Evolutionary conservation across 1,140 invertebrate species (phyloP), one percentile per base, ranked within the genome.

Genomic region (Caenorhabditis briggsae): DNA sequence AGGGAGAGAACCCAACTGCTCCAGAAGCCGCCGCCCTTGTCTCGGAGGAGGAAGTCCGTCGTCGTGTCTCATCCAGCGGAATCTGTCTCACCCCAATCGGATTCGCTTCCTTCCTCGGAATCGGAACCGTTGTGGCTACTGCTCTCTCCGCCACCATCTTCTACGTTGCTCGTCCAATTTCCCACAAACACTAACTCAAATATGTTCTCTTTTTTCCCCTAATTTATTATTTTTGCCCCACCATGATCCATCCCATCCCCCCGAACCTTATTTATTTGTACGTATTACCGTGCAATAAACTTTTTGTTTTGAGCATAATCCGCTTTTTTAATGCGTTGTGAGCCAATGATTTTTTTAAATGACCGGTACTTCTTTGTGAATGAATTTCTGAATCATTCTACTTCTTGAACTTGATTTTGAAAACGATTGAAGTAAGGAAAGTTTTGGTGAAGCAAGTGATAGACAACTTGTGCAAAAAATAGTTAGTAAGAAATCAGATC

Each of bases 51-150:
- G 48, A 82, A 8, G 83, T 70, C 43, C 84, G 58, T 70, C 65
- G 48, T 41, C 86, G 82, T 61, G 56, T 83, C 82, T 53, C 78
- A 55, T 25, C 25, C 64, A 84, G 86, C 43, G 90, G 90, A 82
- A 86, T 91, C 64, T 91, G 90, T 86, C 88, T 92, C 82, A 89
- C 89, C 20, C 85, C 88, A 20, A 89, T 92, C 33, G 91, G 91
- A 82, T 87, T 92, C 74, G 89, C 88, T 50, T 70, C 90, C 41
- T 91, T 91, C 88, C 78, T 91, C 56, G 91, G 84, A 25, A 83
- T 89, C 23, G 89, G 88, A 46, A 90, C 88, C 48, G 55, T 91
- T 23, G 82, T 91, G 48, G 88, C 90, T 43, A 86, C 91, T n/a
- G 87, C 89, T n/a, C 86, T 91, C 43, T 85, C 84, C 9, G 64